Evolutionary conservation across 2,888 invertebrate genomes (phyloP), one percentile per base, ranked within the genome.

Genomic region (Microctonus hyperodae): DNA sequence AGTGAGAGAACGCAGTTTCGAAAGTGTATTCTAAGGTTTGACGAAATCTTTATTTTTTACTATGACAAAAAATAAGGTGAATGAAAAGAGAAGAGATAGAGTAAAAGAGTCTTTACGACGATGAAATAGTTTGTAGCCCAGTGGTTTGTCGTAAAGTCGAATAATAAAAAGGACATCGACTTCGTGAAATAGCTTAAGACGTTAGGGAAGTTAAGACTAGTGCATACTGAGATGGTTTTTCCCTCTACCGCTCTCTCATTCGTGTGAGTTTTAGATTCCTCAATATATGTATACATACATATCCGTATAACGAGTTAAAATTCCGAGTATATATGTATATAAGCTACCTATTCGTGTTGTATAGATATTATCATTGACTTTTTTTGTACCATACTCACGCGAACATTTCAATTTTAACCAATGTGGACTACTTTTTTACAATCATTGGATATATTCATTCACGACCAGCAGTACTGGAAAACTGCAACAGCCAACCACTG

Each of bases 101-200:
- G 59, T 60, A 28, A 48, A 51, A 28, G 50, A 44, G 58, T 64
- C 61, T 73, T 66, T 62, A 64, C 51, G 64, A 56, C 28, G 16
- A 58, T 55, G 60, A 70, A 69, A 68, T 72, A 63, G 69, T 69
- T 70, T 68, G 69, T 71, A 71, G 69, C 69, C 66, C 57, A 53
- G 62, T 58, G 51, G 56, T 50, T 48, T 44, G 55, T 67, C 66
- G 65, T 69, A 73, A 73, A 72, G 64, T 60, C 56, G 64, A 71
- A 64, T 62, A 65, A 59, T 68, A 69, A 72, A 70, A 70, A 72
- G 69, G 65, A 65, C 59, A 59, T 56, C 53, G 64, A 68, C 66
- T 68, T 53, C n/a, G 53, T 31, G 65, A 59, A 60, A 70, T 67
- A 55, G 58, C 60, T 63, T 37, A 44, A 55, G 63, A 64, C 23